Evolutionary conservation across 2,888 invertebrate genomes (phyloP), one percentile per base, ranked within the genome.

Genomic region (Lamellibrachia columna): DNA sequence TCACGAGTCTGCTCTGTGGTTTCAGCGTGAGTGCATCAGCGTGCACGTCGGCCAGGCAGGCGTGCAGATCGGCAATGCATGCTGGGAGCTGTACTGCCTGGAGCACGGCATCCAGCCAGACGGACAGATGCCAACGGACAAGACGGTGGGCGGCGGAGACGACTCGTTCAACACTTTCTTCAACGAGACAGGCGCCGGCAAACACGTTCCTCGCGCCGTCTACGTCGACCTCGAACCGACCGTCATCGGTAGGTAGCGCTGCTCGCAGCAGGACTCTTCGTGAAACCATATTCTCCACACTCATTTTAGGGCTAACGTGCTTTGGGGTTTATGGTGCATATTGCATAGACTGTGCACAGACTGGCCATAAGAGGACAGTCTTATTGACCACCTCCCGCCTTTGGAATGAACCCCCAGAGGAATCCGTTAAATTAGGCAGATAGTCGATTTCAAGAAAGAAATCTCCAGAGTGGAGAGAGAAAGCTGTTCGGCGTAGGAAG

Each of bases 211-310:
- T 92, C 97, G 99, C 95, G 91, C 91, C 98, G 98, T 99, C 93
- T 99, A 99, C 96, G 98, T 99, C 15, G 99, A 99, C 97, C 97
- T 99, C 96, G 99, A 99, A 97, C 99, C 99, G 93, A 99, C 99
- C 94, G 99, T 99, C 95, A 98, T 99, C 94, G 94, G 94, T 94
- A 90, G 91, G 93, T 75, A n/a, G 75, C 75, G 22, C 22, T 75
- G 75, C 22, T 75, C 75, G n/a, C 75, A 15, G 75, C 22, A 15
- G 15, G 22, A 2, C 3, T 22, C 75, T 75, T 75, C 75, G 15
- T 75, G 75, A 75, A 75, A 22, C 75, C 6, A 75, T 75, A 75
- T 40, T 40, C 40, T 0, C 40, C 22, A 22, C 6, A n/a, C 75
- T 11, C 15, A 3, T 75, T 6, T n/a, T 22, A 6, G 75, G 15